Evolutionary conservation across 2,888 invertebrate genomes (phyloP), one percentile per base, ranked within the genome.

Genomic region (Neocrepidodera transversa): DNA sequence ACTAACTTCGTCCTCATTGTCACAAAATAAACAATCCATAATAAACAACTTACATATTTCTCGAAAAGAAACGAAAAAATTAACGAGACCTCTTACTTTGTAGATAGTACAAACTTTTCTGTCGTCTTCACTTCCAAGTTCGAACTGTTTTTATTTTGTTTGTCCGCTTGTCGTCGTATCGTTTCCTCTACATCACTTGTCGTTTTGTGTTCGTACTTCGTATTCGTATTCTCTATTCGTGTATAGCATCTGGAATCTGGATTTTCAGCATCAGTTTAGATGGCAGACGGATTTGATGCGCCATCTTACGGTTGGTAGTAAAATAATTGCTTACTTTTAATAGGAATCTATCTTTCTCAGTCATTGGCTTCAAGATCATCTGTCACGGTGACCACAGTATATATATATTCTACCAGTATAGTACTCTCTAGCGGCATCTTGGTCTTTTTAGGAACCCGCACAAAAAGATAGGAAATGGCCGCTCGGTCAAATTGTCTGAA

Each of bases 1-100:
- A 68, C 66, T 58, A 68, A 62, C 58, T 63, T 66, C 63, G 66
- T 66, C 67, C 66, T 66, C 68, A 67, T 71, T 68, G 57, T 64
- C 66, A 68, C 68, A 62, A 69, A 67, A 54, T 65, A 66, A 65
- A 54, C 48, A 51, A 57, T 54, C 55, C 64, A 64, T 62, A 58
- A 61, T 63, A 42, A 52, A 38, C 50, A 30, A 51, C 51, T 60
- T 42, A 61, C 58, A 60, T 57, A 54, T 48, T 49, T 20, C 45
- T 47, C 48, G 49, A 23, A 17, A 57, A 57, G 18, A 49, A 43
- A 61, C 14, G 38, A 20, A 7, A 5, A 28, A 38, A 14, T 32
- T 18, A 40, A 48, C 50, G 16, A 42, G 16, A 11, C 42, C 40
- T 40, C 52, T 36, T n/a, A n/a, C n/a, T n/a, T n/a, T n/a, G n/a